These are phyloP conservation scores for Acleris laterana DNA, from an alignment of 2,888 invertebrate species.

Conservation along the genomic window DNA sequence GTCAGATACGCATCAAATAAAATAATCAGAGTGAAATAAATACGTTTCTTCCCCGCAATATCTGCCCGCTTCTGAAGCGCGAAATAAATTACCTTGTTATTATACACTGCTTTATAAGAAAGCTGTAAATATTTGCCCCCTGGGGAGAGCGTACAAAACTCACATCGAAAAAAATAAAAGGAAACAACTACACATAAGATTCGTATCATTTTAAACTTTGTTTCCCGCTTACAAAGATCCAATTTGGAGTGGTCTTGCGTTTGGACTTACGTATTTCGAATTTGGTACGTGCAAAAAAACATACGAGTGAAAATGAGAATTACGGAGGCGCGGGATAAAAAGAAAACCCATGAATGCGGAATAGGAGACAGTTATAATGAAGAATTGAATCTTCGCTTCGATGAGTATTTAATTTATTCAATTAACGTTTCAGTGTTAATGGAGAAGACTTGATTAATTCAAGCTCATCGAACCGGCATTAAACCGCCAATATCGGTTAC, in stretches of 20 bases:
- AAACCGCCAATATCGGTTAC: too few relatives aligned
- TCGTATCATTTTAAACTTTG: too few relatives aligned
- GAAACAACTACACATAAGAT: neutral
- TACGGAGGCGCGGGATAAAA: slow-evolving; percentile 38
- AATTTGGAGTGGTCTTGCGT: too few relatives aligned
- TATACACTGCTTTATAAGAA: slow-evolving; percentile 21
- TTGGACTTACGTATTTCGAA: too few relatives aligned
- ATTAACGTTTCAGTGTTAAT: too few relatives aligned
- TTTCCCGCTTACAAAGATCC: too few relatives aligned
- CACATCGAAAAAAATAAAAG: slow-evolving; percentile 34
- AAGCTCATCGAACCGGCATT: too few relatives aligned
- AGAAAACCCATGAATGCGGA: slow-evolving; percentile 39
- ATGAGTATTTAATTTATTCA: too few relatives aligned
- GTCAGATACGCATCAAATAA: slow-evolving; percentile 17
- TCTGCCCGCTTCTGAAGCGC: slow-evolving; percentile 13
- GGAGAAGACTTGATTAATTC: too few relatives aligned
- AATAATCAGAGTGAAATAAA: slow-evolving; percentile 16
- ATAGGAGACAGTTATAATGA: slow-evolving; percentile 29
- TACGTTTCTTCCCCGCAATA: slow-evolving; percentile 21
- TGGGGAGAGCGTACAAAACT: slow-evolving; percentile 38
- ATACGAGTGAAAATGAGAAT: slow-evolving; percentile 35
- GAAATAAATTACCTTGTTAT: slow-evolving; percentile 26
- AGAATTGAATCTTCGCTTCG: too few relatives aligned
- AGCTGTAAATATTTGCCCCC: slow-evolving; percentile 39
- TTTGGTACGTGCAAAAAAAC: too few relatives aligned